These are phyloP conservation scores for Cotesia vestalis DNA, from an alignment of 1,140 invertebrate species.

Conservation along the genomic window DNA sequence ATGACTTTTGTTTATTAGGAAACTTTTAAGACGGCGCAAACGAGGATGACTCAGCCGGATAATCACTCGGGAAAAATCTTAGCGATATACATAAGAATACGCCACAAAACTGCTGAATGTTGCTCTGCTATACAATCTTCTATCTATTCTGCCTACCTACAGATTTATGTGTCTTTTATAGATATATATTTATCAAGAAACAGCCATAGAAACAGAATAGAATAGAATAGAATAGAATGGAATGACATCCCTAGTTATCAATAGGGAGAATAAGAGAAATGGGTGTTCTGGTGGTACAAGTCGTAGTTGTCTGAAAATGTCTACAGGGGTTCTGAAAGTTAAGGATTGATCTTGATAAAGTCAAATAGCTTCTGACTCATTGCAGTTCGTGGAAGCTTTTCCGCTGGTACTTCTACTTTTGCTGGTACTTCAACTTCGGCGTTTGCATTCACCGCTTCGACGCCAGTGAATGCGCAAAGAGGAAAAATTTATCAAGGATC, in stretches of 20 bases:
- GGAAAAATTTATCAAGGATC: slow-evolving; percentile 8
- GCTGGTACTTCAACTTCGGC: background rate
- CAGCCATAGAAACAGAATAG: too few relatives aligned
- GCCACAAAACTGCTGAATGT: background rate
- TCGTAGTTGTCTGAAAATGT: slow-evolving; percentile 17
- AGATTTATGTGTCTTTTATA: too few relatives aligned
- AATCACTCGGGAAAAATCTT: slow-evolving; percentile 1
- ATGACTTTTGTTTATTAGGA: slow-evolving; percentile 5
- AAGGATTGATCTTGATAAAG: slow-evolving; percentile 39
- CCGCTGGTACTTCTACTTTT: background rate
- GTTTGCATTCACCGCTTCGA: background rate
- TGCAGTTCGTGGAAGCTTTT: slow-evolving; percentile 20
- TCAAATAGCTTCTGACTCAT: slow-evolving; percentile 40
- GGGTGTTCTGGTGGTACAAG: slow-evolving; percentile 9
- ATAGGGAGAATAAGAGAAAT: slow-evolving; percentile 16
- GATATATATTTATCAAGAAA: too few relatives aligned
- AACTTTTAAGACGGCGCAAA: slow-evolving; percentile 10
- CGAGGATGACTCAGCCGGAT: slow-evolving; percentile 16
- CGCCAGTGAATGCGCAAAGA: background rate
- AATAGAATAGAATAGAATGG: too few relatives aligned
- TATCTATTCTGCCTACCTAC: background rate
- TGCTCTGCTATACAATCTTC: background rate
- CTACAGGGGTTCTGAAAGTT: slow-evolving; percentile 24
- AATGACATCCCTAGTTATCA: slow-evolving; percentile 19
- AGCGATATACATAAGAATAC: background rate